A percentile compares a stretch with the other conserved stretches of the same genome.
phyloP scores from a whole-genome alignment of 2,797 vertebrate species.

The Florisuga fusca region DNA sequence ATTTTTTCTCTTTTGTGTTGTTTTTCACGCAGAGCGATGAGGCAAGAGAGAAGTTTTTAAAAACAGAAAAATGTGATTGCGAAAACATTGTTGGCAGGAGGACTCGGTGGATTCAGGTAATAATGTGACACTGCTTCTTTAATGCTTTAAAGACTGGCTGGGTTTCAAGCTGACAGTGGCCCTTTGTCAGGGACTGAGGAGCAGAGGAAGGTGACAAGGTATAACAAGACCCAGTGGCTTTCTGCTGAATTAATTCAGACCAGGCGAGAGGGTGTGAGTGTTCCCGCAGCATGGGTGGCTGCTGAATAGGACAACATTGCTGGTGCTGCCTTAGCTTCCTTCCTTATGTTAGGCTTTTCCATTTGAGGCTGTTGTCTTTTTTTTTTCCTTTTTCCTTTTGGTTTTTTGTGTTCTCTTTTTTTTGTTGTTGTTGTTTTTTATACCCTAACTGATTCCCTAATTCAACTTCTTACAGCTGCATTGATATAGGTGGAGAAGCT shows the following conservation, averaged over 20 bases:
- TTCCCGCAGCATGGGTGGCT: not conserved
- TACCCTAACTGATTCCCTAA: not conserved
- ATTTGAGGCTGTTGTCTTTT: not conserved
- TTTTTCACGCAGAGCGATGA: conserved; percentile 56
- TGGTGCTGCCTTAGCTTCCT: not conserved
- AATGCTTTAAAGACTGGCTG: not conserved
- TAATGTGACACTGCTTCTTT: not conserved
- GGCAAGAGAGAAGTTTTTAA: conserved; percentile 53
- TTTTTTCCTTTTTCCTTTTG: not conserved
- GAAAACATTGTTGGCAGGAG: conserved; percentile 24
- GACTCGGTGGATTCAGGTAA: conserved; percentile 63
- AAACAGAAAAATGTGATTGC: conserved; percentile 68
- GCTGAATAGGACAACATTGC: not conserved
- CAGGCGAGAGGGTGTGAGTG: not conserved
- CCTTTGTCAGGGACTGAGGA: not conserved
- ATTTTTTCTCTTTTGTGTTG: conserved; percentile 15
- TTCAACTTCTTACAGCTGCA: not conserved
- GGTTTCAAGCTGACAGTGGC: not conserved
- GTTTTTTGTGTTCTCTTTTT: too few species aligned
- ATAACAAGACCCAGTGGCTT: not conserved
- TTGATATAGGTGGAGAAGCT: not conserved
- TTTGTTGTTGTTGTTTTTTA: not conserved
- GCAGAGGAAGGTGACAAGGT: not conserved
- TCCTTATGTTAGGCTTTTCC: not conserved
- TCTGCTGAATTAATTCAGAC: conserved; percentile 16